Evolutionary conservation across 2,113 vertebrate genomes (phyloP).

Genomic region (Lethenteron reissneri): DNA sequence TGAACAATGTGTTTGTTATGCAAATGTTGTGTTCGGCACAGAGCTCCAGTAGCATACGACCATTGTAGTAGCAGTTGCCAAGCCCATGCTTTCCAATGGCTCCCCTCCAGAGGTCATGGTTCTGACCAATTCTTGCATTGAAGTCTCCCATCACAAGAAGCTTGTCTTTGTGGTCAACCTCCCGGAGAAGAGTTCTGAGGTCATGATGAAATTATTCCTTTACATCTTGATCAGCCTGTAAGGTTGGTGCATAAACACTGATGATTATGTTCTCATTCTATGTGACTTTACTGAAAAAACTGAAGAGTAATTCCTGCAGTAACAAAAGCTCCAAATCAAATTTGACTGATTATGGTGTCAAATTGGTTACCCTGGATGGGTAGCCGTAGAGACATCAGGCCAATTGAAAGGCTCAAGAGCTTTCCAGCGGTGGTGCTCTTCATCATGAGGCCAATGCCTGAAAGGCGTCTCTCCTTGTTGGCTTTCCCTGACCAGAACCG

Average conservation of each 20-base stretch:
- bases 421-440: neutral
- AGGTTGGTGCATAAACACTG: neutral
- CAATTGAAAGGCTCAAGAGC: neutral
- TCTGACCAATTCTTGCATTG: neutral
- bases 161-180: neutral
- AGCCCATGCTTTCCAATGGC: neutral
- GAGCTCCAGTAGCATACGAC: constrained; percentile 1
- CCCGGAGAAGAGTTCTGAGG: neutral
- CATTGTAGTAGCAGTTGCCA: neutral
- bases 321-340: too few species aligned
- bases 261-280: neutral
- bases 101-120: neutral
- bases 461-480: neutral
- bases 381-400: neutral
- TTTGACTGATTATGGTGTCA: neutral
- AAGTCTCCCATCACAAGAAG: neutral
- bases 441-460: neutral
- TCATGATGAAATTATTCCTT: neutral
- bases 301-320: too few species aligned
- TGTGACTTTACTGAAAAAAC: too few species aligned
- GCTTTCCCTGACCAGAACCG: neutral
- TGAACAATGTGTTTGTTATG: neutral
- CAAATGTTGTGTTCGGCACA: neutral
- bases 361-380: constrained; percentile 1
- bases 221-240: neutral